These are phyloP conservation scores for Henricia sp. DNA, from an alignment of 53 echinoderm and acorn worm species.

Conservation along the genomic window DNA sequence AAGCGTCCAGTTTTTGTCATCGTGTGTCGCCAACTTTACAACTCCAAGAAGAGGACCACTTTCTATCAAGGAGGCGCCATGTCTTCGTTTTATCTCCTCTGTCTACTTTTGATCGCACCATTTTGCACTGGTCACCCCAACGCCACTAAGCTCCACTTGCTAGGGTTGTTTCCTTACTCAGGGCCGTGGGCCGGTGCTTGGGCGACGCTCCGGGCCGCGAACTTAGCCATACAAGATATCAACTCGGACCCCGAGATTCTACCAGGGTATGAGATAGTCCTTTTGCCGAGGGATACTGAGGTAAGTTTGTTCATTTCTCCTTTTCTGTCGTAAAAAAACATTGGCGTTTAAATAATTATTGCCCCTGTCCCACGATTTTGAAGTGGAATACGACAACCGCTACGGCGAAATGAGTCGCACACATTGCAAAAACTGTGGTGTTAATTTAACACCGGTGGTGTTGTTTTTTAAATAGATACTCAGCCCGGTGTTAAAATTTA, in stretches of 20 bases:
- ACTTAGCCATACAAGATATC: slow-evolving; percentile 69
- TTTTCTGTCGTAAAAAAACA: too few relatives aligned
- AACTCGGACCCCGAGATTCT: slow-evolving; percentile 63
- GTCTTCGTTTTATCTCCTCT: background rate
- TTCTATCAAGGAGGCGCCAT: too few relatives aligned
- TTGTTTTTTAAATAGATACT: too few relatives aligned
- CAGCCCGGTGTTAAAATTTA: too few relatives aligned
- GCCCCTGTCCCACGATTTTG: too few relatives aligned
- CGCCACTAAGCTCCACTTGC: slow-evolving; percentile 56
- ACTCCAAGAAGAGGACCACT: too few relatives aligned
- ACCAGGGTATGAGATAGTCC: slow-evolving; percentile 63
- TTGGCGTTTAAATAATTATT: too few relatives aligned
- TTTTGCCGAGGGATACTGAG: slow-evolving; percentile 70
- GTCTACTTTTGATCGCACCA: background rate
- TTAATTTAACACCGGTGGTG: too few relatives aligned
- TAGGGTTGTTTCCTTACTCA: slow-evolving; percentile 79
- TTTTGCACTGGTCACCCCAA: background rate
- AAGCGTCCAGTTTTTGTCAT: background rate
- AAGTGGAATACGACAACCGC: too few relatives aligned
- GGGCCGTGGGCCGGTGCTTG: slow-evolving; percentile 86
- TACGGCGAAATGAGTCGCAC: too few relatives aligned
- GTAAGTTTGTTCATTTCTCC: slow-evolving; percentile 58
- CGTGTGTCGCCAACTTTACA: too few relatives aligned
- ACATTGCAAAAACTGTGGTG: too few relatives aligned
- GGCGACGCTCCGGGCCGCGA: slow-evolving; percentile 75